Base-by-base conservation (phyloP, 2,888 invertebrate species). In the Pristionchus maxplancki region DNA sequence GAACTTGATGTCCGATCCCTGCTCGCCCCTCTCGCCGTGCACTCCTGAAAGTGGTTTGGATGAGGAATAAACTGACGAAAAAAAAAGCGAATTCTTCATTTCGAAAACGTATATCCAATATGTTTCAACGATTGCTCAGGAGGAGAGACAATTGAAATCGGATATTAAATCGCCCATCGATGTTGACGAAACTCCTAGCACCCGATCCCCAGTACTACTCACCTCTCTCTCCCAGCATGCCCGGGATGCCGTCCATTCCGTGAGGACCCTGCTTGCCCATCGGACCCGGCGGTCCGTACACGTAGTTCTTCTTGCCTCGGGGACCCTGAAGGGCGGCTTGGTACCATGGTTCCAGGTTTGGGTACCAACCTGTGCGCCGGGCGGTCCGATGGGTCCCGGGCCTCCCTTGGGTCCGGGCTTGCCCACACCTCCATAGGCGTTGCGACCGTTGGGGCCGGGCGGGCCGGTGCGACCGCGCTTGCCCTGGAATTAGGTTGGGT, bases 161-260 rank as follows among this genome's bases (percentile, higher is more conserved):
- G 82, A 82, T n/a, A 82, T 11, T 4, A 17, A 11, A 28, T 24
- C 62, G 4, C 6, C 24, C 5, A 64, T 5, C 28, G 9, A 64
- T 64, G 44, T 44, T 44, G 44, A 11, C 44, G 11, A 9, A n/a
- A n/a, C n/a, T n/a, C n/a, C n/a, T n/a, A n/a, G n/a, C n/a, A n/a
- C n/a, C n/a, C 11, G 44, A 6, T 74, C 37, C 24, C 31, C 89
- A 44, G 20, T 90, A 90, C 31, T 87, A 90, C 31, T 87, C 89
- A 83, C 92, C 92, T 53, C 91, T 78, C 53, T 92, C 91, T 44
- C 93, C 93, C 17, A 92, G 90, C 50, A 84, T 87, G 88, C 94
- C 94, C n/a, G 93, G 91, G 15, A 91, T 91, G 82, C 94, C 94
- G 48, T 94, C 93, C 62, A 94, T 88, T 13, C 94, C 94, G 83